Conservation (phyloP, 2,113 vertebrate genomes). For the Ceyx melanurus region DNA sequence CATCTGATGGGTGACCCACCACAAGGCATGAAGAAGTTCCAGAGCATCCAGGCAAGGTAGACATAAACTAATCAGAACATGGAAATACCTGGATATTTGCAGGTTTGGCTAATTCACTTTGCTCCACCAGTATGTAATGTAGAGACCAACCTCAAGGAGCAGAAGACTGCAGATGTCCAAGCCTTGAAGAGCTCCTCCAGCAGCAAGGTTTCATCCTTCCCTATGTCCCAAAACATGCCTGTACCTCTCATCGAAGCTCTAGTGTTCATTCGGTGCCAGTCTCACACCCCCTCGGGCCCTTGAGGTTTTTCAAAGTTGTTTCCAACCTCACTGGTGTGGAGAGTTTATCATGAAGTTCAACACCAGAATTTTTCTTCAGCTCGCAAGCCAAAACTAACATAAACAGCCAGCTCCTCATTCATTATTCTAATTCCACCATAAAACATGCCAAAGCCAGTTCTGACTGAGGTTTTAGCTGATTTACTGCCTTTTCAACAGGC, state of each 20-base stretch:
- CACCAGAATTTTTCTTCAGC: constrained; percentile 16
- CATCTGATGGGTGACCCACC: background rate
- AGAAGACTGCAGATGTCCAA: background rate
- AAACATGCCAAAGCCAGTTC: constrained; percentile 42
- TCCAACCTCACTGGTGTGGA: background rate
- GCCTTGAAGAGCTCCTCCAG: background rate
- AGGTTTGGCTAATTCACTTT: background rate
- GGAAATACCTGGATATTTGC: background rate
- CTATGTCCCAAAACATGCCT: background rate
- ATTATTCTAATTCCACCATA: constrained; percentile 71
- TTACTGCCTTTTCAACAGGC: constrained; percentile 48
- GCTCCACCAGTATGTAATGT: accelerated
- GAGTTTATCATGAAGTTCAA: constrained; percentile 5
- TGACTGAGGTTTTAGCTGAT: constrained; percentile 47
- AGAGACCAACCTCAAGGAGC: background rate
- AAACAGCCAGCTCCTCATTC: constrained; percentile 58
- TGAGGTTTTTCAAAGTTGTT: background rate
- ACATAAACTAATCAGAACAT: background rate
- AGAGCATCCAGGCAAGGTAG: background rate
- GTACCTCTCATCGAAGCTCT: background rate
- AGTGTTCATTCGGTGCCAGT: background rate
- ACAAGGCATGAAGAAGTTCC: background rate
- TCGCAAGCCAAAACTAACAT: constrained; percentile 68
- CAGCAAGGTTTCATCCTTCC: accelerated
- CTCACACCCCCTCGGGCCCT: background rate